Evolutionary conservation across 2,888 invertebrate species (phyloP).

Genomic region (Stenchaetothrips biformis): DNA sequence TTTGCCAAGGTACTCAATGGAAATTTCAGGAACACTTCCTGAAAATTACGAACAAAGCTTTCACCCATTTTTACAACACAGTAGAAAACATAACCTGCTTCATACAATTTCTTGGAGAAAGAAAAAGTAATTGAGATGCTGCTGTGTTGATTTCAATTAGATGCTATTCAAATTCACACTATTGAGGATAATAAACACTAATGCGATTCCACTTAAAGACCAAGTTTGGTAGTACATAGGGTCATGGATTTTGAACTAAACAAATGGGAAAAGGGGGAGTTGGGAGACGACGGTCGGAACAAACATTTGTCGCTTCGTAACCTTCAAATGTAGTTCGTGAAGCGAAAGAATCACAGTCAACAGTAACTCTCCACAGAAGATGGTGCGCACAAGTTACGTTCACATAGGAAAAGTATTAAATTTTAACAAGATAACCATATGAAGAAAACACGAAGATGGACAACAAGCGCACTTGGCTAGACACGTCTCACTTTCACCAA

Average conservation of each 20-base stretch:
- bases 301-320: not conserved
- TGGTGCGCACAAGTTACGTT: too few relatives aligned
- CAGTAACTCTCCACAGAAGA: too few relatives aligned
- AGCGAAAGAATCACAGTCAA: too few relatives aligned
- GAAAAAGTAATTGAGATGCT: too few relatives aligned
- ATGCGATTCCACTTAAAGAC: too few relatives aligned
- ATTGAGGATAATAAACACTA: too few relatives aligned
- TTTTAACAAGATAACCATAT: not conserved
- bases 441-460: not conserved
- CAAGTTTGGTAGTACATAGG: too few relatives aligned
- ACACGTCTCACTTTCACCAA: constrained; percentile 6
- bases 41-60: not conserved
- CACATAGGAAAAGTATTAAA: too few relatives aligned
- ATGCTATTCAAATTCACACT: too few relatives aligned
- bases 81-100: not conserved
- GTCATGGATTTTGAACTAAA: not conserved
- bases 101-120: not conserved
- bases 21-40: not conserved
- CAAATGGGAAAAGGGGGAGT: not conserved
- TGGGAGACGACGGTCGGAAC: not conserved
- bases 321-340: not conserved
- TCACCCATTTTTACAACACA: not conserved
- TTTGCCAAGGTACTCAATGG: not conserved
- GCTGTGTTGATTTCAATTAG: too few relatives aligned
- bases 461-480: not conserved